phyloP scores from a whole-genome alignment of 2,113 vertebrate species.

The Sialia sialis region DNA sequence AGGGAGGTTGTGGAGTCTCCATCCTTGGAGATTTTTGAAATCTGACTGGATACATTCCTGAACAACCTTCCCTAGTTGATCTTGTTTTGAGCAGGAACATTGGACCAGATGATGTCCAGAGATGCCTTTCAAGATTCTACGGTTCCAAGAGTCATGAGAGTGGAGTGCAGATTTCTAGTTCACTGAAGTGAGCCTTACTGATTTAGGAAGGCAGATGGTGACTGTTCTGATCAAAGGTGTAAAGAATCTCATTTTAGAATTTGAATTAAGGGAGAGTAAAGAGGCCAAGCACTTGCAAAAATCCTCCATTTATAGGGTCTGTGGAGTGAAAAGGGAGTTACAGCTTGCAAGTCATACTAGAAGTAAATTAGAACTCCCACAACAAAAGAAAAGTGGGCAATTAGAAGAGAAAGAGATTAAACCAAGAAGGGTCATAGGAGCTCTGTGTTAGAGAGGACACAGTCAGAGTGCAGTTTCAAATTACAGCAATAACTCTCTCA shows the following conservation, averaged over 20 bases:
- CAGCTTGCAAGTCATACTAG: not conserved
- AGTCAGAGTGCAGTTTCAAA: not conserved
- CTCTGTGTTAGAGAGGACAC: not conserved
- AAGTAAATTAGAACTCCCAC: not conserved
- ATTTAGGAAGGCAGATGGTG: constrained; percentile 41
- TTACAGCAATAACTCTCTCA: not conserved
- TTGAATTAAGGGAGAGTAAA: constrained; percentile 37
- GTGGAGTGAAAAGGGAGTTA: not conserved
- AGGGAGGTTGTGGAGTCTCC: not conserved
- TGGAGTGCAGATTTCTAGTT: not conserved
- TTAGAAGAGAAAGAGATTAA: not conserved
- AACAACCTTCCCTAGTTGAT: not conserved
- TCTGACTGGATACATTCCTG: not conserved
- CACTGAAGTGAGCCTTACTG: not conserved
- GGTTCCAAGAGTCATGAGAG: not conserved
- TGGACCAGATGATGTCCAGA: not conserved
- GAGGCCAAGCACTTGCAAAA: constrained; percentile 3
- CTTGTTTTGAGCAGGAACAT: not conserved
- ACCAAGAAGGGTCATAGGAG: not conserved
- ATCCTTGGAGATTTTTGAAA: not conserved
- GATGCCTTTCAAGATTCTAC: not conserved
- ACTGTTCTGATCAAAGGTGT: constrained; percentile 28
- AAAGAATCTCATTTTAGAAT: constrained; percentile 41
- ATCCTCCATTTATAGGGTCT: constrained; percentile 5
- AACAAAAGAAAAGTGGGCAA: not conserved